phyloP scores from a whole-genome alignment of 2,888 invertebrate species.

The Leucophenga maculata region DNA sequence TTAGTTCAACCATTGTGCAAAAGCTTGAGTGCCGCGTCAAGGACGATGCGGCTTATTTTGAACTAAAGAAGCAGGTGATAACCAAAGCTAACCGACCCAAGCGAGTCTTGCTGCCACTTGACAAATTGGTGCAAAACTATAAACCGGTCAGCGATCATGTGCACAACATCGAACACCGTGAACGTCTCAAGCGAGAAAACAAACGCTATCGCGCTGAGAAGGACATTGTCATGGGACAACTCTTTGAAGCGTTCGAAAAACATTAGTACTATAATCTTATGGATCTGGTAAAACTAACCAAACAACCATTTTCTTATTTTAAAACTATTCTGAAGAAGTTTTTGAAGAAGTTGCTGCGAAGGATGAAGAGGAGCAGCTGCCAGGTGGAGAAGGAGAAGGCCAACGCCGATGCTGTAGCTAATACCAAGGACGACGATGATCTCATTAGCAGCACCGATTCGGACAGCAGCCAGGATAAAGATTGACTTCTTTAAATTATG shows the following conservation, averaged over 20 bases:
- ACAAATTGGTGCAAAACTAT: slow-evolving; percentile 89
- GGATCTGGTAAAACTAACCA: slow-evolving; percentile 93
- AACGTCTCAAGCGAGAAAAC: slow-evolving; percentile 92
- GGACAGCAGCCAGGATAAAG: no score
- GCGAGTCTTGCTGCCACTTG: slow-evolving; percentile 88
- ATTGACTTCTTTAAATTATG: no score
- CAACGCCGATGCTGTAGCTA: no score
- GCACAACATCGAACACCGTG: slow-evolving; percentile 91
- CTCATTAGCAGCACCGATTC: no score
- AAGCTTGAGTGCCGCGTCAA: slow-evolving; percentile 94
- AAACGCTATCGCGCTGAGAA: slow-evolving; percentile 97
- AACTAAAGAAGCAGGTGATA: slow-evolving; percentile 89
- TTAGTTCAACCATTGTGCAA: slow-evolving; percentile 97
- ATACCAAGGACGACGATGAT: no score
- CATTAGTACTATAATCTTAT: slow-evolving; percentile 99
- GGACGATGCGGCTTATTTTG: slow-evolving; percentile 91
- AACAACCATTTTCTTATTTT: slow-evolving; percentile 95
- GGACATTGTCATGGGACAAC: slow-evolving; percentile 93
- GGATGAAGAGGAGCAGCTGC: slow-evolving; percentile 76
- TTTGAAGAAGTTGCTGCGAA: slow-evolving; percentile 91
- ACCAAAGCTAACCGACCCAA: slow-evolving; percentile 89
- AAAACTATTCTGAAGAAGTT: slow-evolving; percentile 99
- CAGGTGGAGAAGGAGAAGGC: slow-evolving; percentile 44
- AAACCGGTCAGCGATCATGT: slow-evolving; percentile 95
- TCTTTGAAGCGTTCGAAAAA: slow-evolving; percentile 98